These are phyloP conservation scores for Cydia fagiglandana DNA, from an alignment of 1,140 invertebrate species.

Conservation along the genomic window DNA sequence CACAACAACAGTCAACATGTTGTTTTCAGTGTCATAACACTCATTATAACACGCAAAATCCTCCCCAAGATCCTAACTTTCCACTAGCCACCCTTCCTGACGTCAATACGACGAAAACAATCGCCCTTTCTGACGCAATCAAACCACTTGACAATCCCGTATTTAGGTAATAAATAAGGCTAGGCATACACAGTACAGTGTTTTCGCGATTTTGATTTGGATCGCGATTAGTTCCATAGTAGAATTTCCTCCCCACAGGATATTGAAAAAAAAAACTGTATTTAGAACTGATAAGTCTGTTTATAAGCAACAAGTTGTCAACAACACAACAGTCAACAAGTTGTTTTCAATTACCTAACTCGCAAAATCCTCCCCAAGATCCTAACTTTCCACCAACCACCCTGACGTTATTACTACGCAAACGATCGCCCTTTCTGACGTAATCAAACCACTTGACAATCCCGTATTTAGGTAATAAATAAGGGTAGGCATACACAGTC, in stretches of 20 bases:
- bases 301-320: too few species aligned
- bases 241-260: too few species aligned
- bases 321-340: neutral
- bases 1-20: neutral
- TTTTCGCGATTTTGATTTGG: too few species aligned
- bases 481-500: neutral
- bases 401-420: neutral
- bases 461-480: neutral
- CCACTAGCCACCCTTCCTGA: neutral
- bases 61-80: neutral
- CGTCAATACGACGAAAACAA: neutral
- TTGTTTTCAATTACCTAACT: neutral
- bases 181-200: too few species aligned
- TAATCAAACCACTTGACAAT: conserved; percentile 3
- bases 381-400: neutral
- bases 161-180: neutral
- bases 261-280: too few species aligned
- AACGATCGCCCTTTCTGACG: conserved; percentile 9
- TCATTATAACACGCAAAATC: too few species aligned
- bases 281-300: too few species aligned
- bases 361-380: neutral
- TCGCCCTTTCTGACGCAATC: conserved; percentile 15
- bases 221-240: too few species aligned
- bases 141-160: neutral
- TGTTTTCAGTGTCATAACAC: neutral